Evolutionary conservation across 2,888 invertebrate genomes (phyloP), one percentile per base, ranked within the genome.

Genomic region (Cylloceria caligata): DNA sequence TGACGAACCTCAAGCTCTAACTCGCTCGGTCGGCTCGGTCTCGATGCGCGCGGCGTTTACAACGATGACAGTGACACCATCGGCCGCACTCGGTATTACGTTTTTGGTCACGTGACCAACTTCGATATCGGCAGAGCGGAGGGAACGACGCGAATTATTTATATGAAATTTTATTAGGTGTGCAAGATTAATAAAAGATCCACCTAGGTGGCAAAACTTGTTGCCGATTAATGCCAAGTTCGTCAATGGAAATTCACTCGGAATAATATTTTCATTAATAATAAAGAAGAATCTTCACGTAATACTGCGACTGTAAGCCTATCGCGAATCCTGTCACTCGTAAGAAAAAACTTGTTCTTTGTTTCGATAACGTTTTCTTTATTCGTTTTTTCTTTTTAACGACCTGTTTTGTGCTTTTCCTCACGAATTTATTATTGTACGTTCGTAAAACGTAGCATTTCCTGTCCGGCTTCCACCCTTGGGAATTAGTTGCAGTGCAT

Each of bases 31-130:
- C n/a, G n/a, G n/a, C n/a, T n/a, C n/a, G n/a, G n/a, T n/a, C n/a
- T n/a, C 60, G 62, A 42, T 74, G 80, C 77, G 73, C 79, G 71
- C 82, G 73, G 55, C 69, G 52, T 34, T n/a, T 4, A 27, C 75
- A 13, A 0, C 62, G 13, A 24, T 16, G 19, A 34, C 36, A 2
- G 67, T 74, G 80, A 62, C 65, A 9, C 19, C 0, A 2, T 49
- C 49, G 75, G 45, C 9, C 11, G 0, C 19, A 16, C 19, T 9
- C 0, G 34, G 47, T 5, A 64, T 30, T 16, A 45, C 16, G 4
- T 13, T 2, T 1, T 4, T n/a, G 64, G 27, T 83, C 83, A 77
- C 77, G 81, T 78, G 77, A 64, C 42, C 4, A 6, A 0, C 3
- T 9, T 3, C 2, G 3, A 0, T 55, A 39, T 16, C 30, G n/a